phyloP scores from a whole-genome alignment of 2,797 vertebrate genomes.

The Liasis olivaceus region DNA sequence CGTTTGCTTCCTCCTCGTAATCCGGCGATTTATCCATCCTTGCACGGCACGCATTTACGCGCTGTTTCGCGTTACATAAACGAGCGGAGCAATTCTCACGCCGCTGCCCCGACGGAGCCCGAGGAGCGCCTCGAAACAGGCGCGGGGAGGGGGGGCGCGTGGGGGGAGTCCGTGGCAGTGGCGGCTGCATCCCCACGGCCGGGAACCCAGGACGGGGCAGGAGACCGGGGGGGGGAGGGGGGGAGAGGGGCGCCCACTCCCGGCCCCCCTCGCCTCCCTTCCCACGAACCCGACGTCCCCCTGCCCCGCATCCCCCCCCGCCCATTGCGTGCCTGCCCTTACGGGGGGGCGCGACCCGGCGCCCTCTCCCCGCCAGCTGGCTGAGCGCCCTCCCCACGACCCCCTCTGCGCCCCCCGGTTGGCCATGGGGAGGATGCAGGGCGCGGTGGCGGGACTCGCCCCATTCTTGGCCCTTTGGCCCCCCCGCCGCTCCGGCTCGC shows the following conservation, averaged over 20 bases:
- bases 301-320: neutral
- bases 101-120: neutral
- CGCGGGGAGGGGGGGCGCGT: neutral
- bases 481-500: neutral
- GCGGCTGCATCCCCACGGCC: neutral
- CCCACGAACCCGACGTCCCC: neutral
- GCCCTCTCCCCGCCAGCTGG: neutral
- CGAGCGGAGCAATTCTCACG: neutral
- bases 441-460: too few relatives aligned
- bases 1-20: neutral
- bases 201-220: neutral
- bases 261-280: too few relatives aligned
- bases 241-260: too few relatives aligned
- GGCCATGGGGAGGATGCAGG: neutral
- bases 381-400: accelerated
- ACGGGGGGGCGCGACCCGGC: too few relatives aligned
- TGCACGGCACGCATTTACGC: too few relatives aligned
- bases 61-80: neutral
- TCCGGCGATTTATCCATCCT: neutral
- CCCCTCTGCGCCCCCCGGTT: neutral
- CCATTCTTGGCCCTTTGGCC: too few relatives aligned
- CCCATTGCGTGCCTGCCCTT: neutral
- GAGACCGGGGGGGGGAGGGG: neutral
- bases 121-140: neutral
- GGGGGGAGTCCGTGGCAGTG: neutral